Conservation (phyloP, 2,888 invertebrate genomes). For the Euplagia quadripunctaria region DNA sequence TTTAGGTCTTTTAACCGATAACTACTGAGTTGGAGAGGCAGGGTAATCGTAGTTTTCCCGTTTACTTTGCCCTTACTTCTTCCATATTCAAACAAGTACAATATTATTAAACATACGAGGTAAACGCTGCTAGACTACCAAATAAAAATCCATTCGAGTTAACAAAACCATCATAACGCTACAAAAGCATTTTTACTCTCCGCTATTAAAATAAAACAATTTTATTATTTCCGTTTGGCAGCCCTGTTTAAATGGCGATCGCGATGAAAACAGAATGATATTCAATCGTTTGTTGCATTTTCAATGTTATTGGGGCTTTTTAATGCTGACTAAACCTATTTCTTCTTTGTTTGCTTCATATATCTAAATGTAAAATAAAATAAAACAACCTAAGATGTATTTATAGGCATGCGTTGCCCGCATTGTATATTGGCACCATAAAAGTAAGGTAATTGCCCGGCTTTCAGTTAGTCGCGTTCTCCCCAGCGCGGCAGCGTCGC, state of each 20-base stretch:
- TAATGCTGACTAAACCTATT: conserved; percentile 30
- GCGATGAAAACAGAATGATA: conserved; percentile 60
- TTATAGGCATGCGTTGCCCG: too few relatives aligned
- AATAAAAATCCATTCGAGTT: conserved; percentile 2
- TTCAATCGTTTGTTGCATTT: conserved; percentile 69
- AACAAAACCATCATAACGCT: background rate
- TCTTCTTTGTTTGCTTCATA: conserved; percentile 20
- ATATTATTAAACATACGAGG: too few relatives aligned
- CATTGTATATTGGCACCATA: too few relatives aligned
- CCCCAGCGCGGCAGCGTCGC: too few relatives aligned
- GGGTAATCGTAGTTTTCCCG: too few relatives aligned
- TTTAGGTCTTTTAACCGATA: too few relatives aligned
- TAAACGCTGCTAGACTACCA: background rate
- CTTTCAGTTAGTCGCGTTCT: too few relatives aligned
- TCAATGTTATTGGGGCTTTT: conserved; percentile 59
- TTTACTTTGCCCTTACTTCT: too few relatives aligned
- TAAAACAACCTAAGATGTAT: background rate
- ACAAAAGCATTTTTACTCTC: conserved; percentile 12
- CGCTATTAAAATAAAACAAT: conserved; percentile 26
- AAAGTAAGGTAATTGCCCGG: too few relatives aligned
- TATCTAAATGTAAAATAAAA: conserved; percentile 27
- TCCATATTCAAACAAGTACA: too few relatives aligned
- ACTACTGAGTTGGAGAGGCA: too few relatives aligned
- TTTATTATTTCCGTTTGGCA: conserved; percentile 26
- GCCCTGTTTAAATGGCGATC: conserved; percentile 54